Percentiles rank a stretch among this genome's conserved stretches.
Conservation (phyloP, 1,140 invertebrate genomes). For the Phenacoccus solenopsis region DNA sequence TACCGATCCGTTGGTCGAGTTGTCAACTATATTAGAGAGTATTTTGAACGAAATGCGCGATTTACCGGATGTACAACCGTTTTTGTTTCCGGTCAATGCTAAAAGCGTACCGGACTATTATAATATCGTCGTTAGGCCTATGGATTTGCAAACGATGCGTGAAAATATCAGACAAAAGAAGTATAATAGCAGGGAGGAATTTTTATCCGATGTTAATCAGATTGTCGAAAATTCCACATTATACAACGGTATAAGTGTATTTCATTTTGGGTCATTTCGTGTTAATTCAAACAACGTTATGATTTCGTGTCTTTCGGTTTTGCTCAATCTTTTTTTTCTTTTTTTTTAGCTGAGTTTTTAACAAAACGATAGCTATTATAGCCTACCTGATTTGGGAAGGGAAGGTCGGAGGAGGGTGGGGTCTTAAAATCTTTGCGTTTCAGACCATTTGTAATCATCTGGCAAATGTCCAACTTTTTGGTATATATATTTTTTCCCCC, state of each 20-base stretch:
- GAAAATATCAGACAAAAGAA: constrained; percentile 84
- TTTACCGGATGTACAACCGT: constrained; percentile 81
- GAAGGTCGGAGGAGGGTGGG: too few relatives aligned
- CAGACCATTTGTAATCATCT: too few relatives aligned
- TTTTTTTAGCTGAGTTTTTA: too few relatives aligned
- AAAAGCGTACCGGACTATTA: constrained; percentile 92
- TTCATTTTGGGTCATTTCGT: neutral
- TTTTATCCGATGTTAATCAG: constrained; percentile 86
- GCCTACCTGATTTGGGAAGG: too few relatives aligned
- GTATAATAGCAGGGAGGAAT: constrained; percentile 88
- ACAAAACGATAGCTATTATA: too few relatives aligned
- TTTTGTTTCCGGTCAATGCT: constrained; percentile 86
- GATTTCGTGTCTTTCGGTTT: too few relatives aligned
- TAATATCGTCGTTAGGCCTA: constrained; percentile 79
- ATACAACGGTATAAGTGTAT: constrained; percentile 73
- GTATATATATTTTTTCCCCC: too few relatives aligned
- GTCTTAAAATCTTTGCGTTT: too few relatives aligned
- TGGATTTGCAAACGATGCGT: constrained; percentile 93
- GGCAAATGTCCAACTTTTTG: too few relatives aligned
- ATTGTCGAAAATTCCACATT: constrained; percentile 89
- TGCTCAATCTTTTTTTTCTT: too few relatives aligned
- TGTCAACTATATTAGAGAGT: constrained; percentile 82
- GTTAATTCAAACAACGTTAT: neutral
- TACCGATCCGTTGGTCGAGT: constrained; percentile 90
- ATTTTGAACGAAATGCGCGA: constrained; percentile 90